Evolutionary conservation across 2,113 vertebrate species (phyloP).

Genomic region (Tetraodon nigroviridis): DNA sequence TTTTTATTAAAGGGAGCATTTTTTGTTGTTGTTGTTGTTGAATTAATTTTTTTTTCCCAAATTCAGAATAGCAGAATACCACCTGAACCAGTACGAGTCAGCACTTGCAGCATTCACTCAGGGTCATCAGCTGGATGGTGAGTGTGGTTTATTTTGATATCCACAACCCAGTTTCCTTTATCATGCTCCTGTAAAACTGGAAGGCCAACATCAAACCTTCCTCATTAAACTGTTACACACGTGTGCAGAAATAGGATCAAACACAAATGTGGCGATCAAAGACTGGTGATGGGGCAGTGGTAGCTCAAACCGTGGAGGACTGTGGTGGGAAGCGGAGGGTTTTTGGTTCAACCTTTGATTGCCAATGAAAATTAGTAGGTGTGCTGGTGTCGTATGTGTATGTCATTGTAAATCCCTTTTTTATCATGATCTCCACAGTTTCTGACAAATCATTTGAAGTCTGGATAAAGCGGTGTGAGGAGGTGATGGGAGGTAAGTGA

Average conservation of each 20-base stretch:
- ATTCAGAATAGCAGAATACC: conserved; percentile 91
- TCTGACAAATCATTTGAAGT: conserved; percentile 76
- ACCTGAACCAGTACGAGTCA: conserved; percentile 81
- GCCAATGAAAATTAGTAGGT: too few species aligned
- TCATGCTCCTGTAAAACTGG: conserved; percentile 2
- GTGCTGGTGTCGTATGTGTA: neutral
- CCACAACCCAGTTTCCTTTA: conserved; percentile 12
- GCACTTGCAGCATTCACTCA: conserved; percentile 83
- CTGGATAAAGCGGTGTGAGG: conserved; percentile 90
- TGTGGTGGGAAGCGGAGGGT: too few species aligned
- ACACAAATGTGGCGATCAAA: too few species aligned
- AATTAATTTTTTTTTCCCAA: conserved; percentile 16
- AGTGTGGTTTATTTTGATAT: conserved; percentile 59
- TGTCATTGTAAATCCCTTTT: neutral
- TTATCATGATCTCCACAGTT: conserved; percentile 65
- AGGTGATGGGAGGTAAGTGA: conserved; percentile 80
- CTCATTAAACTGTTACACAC: too few species aligned
- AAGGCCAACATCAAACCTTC: too few species aligned
- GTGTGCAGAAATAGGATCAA: too few species aligned
- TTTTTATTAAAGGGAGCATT: neutral
- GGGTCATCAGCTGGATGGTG: conserved; percentile 86
- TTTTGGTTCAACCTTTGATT: too few species aligned
- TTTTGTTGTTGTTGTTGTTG: conserved; percentile 8
- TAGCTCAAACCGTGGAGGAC: too few species aligned
- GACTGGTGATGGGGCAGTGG: too few species aligned